Evolutionary conservation across 2,113 vertebrate species (phyloP), one percentile per base, ranked within the genome.

Genomic region (Galbula dea): DNA sequence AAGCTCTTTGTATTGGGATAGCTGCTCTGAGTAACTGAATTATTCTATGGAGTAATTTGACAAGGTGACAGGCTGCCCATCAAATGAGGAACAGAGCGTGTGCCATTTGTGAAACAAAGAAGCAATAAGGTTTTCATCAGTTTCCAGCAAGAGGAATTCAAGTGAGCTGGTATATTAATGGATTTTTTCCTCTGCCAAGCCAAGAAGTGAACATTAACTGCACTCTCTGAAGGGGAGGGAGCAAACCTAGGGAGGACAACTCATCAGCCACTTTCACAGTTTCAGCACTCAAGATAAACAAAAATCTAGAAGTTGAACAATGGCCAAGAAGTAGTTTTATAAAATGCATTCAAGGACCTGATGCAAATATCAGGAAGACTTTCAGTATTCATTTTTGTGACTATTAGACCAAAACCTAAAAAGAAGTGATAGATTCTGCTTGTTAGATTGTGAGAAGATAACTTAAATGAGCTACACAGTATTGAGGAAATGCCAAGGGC

Each of bases 91-190:
- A 37, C 43, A 54, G 59, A 76, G 75, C 0, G 6, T 15, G 29
- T 21, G 67, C 45, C 58, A 58, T 79, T 87, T 73, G 78, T 1
- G 2, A 94, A 74, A 84, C 0, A 0, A 88, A 62, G 91, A 71
- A 82, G 84, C 34, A 75, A 49, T 66, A 85, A 94, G 87, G 82
- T 92, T 84, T 87, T 76, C 79, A 96, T 92, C 89, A 83, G 89
- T 80, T 92, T 84, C 75, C 74, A 84, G 76, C 78, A 57, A 58
- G 54, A 88, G 54, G 71, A 80, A 87, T 54, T 88, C 52, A 85
- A 87, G 41, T 37, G 67, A 85, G 51, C 43, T 76, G 23, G 13
- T 54, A 15, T 58, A 80, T 72, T 68, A 93, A 91, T 34, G 67
- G 34, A 36, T 79, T 85, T 93, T 76, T 68, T 30, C n/a, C 67